Percentiles rank a stretch among this genome's conserved stretches.
These are phyloP conservation scores for Phorcus lineatus DNA, from an alignment of 2,888 invertebrate genomes.

Conservation along the genomic window DNA sequence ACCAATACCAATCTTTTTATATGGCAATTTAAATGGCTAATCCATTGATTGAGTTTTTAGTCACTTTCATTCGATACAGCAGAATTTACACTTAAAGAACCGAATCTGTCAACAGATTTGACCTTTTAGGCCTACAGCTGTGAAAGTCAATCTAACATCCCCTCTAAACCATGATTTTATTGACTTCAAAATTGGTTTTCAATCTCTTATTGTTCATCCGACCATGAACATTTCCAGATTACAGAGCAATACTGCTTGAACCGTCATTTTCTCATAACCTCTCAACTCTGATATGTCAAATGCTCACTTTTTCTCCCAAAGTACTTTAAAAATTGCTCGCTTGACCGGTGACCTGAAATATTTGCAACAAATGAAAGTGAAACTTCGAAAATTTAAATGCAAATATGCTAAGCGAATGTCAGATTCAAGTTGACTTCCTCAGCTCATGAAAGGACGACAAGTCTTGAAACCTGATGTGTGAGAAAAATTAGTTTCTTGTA, in stretches of 20 bases:
- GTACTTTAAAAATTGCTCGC: too few species aligned
- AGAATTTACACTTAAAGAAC: slow-evolving; percentile 1
- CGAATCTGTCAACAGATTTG: neutral
- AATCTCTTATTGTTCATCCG: neutral
- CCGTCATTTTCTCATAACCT: neutral
- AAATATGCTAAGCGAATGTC: too few species aligned
- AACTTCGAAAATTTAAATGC: too few species aligned
- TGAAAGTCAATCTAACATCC: neutral
- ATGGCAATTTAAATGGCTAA: too few species aligned
- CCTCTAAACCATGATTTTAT: neutral
- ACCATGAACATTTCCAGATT: neutral
- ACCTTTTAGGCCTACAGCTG: neutral
- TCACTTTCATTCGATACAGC: neutral
- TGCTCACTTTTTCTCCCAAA: too few species aligned
- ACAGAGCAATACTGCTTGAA: neutral
- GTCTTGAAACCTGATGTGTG: too few species aligned
- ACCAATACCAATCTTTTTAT: too few species aligned
- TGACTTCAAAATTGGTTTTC: slow-evolving; percentile 17
- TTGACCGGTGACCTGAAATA: too few species aligned
- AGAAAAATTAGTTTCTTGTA: too few species aligned
- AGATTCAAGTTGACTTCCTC: too few species aligned
- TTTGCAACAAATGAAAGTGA: too few species aligned
- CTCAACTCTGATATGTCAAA: neutral
- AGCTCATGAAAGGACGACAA: too few species aligned
- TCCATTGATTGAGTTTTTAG: neutral